Base-by-base conservation (phyloP, 2,113 vertebrate species). In the Cromileptes altivelis region DNA sequence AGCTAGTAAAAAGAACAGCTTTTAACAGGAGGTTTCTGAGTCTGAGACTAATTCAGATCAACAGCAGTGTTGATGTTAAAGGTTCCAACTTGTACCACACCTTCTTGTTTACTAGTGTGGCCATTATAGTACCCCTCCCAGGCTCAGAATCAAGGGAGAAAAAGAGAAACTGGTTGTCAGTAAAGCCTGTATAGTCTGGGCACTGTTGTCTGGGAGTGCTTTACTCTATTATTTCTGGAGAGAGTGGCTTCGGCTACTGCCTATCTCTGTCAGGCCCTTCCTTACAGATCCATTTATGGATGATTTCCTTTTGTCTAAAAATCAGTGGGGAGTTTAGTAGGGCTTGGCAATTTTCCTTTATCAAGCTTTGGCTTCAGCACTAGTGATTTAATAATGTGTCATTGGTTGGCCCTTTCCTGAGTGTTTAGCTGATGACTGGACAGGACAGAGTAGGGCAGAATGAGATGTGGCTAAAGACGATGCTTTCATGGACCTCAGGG, bases 401-500 rank as follows among this genome's bases (percentile, higher is more conserved):
- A 89, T 65, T 81, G 40, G 76, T 80, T 81, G 75, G 77, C 79
- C 65, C 57, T 53, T 55, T 58, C 14, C n/a, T 3, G 18, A 78
- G 62, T 56, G 47, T 78, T 73, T 84, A 33, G 60, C 65, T 76
- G 69, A 84, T 87, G 75, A 78, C 55, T 72, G 64, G 57, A 62
- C 71, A 23, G 63, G 30, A 75, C 5, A 18, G 15, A 88, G 69
- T 74, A 37, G 74, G 70, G 23, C 37, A 55, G 81, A 76, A 69
- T 55, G 30, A 72, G 49, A 81, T 85, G 78, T 60, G 81, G 78
- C 69, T 67, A 4, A 63, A 74, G 75, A 86, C 78, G 7, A 72
- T 67, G 70, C 70, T 78, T 76, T 70, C 78, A 78, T 89, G 91
- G 92, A 77, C 89, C 85, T 82, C 68, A 87, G 63, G 92, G 90